Base-by-base conservation (phyloP, 2,113 vertebrate genomes). In the Hirundichthys speculiger region DNA sequence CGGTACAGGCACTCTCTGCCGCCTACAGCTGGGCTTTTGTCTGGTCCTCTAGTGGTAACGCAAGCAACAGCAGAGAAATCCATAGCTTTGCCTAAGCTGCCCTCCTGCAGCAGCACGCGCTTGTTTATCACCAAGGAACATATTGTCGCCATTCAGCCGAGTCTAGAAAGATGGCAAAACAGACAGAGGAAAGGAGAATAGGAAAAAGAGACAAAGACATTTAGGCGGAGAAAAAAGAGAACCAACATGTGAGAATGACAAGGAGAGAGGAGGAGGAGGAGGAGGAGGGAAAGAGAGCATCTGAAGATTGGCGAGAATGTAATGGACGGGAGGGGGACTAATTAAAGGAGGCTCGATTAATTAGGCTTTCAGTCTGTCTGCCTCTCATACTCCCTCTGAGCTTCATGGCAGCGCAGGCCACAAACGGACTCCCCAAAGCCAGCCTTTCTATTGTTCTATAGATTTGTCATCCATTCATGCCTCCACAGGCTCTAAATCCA, bases 341-440 rank as follows among this genome's bases (percentile, higher is more conserved):
- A 91, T 90, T 89, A 91, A 89, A 76, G 74, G 73, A 86, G 80
- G 80, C 69, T 79, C 86, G 84, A 90, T 90, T 90, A 90, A 90
- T 90, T 90, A 90, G 74, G 84, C 84, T 85, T 90, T 80, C 81
- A 85, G 81, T 82, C 60, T 89, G 79, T 65, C 67, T 73, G 79
- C 74, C 70, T 85, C 69, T 75, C 69, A 83, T 81, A 84, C 82
- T 88, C 78, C 81, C 88, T 74, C 67, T 71, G 86, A 79, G 85
- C 69, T 80, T 60, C 54, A 75, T 86, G 71, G 78, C 78, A 88
- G 66, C 60, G 34, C 61, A 79, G 71, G 77, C 73, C 81, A 52
- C 59, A 69, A 80, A 80, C 75, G 52, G 48, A 52, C 46, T 81
- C 83, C 77, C 75, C 45, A 69, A 62, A 63, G 73, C 70, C 61